A percentile compares a stretch with the other conserved stretches of the same genome.
Conservation (phyloP, 2,113 vertebrate genomes). For the Sus scrofa region T2T-Sscrofa CM000826.6:78642501-78643000, state of each 20-base stretch:
- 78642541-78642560: background rate
- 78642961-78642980: background rate
- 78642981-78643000: background rate
- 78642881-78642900: background rate
- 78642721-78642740: background rate
- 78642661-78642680: too few relatives aligned
- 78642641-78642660: constrained; percentile 19
- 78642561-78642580: background rate
- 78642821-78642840: background rate
- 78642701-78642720: background rate
- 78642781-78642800: background rate
- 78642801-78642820: background rate
- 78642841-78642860: background rate
- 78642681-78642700: background rate
- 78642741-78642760: constrained; percentile 30
- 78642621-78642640: background rate
- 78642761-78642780: background rate
- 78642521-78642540: constrained; percentile 1
- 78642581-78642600: background rate
- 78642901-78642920: background rate
- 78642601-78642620: background rate
- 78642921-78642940: background rate
- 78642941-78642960: background rate
- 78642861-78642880: background rate
- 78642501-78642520: constrained; percentile 34